A percentile compares a stretch with the other conserved stretches of the same genome.
phyloP scores from a whole-genome alignment of 2,888 invertebrate species.

The Koerneria pararmatus region DNA sequence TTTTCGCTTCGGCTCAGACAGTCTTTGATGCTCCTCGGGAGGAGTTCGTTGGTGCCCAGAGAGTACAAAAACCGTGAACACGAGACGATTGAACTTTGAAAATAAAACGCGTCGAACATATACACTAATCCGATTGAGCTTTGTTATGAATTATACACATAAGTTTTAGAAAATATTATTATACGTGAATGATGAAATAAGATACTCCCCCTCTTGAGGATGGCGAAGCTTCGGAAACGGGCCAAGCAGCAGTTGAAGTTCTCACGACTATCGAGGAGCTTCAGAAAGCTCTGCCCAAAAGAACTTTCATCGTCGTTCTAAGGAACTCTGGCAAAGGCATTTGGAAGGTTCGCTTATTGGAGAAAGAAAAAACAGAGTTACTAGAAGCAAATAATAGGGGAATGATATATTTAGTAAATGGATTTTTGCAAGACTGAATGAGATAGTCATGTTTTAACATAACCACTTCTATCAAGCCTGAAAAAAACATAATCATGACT shows the following conservation, averaged over 20 bases:
- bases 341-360: slow-evolving; percentile 35
- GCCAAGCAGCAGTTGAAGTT: slow-evolving; percentile 44
- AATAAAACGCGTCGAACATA: too few relatives aligned
- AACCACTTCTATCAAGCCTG: too few relatives aligned
- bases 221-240: slow-evolving; percentile 42
- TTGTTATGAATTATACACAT: too few relatives aligned
- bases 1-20: too few relatives aligned
- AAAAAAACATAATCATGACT: too few relatives aligned
- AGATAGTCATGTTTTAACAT: background rate
- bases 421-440: background rate
- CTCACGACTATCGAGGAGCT: slow-evolving; percentile 38
- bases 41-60: too few relatives aligned
- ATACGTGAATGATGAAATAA: background rate
- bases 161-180: too few relatives aligned
- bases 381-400: slow-evolving; percentile 14
- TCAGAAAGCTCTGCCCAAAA: slow-evolving; percentile 28
- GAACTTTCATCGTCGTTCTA: slow-evolving; percentile 39
- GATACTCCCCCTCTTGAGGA: slow-evolving; percentile 28
- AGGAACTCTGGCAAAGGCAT: slow-evolving; percentile 39
- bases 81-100: too few relatives aligned
- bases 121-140: too few relatives aligned
- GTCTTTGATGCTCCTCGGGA: too few relatives aligned
- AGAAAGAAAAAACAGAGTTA: slow-evolving; percentile 37
- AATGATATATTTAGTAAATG: background rate
- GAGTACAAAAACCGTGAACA: too few relatives aligned